Evolutionary conservation across 2,113 vertebrate genomes (phyloP), one percentile per base, ranked within the genome.

Genomic region (Hippopotamus amphibius): DNA sequence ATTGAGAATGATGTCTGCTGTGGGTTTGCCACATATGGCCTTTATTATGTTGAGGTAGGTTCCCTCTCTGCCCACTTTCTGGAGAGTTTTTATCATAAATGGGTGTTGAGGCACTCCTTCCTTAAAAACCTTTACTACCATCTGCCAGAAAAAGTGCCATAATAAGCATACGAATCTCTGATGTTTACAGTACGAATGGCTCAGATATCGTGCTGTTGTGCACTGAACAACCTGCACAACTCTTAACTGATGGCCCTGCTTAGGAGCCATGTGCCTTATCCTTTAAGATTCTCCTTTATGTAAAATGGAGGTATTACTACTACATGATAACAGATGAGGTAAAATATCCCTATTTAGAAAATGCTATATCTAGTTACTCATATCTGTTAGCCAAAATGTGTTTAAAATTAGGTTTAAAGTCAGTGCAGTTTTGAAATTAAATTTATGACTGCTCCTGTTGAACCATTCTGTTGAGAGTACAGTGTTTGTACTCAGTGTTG

Each of bases 361-460:
- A n/a, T 91, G 55, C 57, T 90, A 11, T 82, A 65, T 85, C 50
- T 30, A 79, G 26, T 77, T 95, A 80, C 61, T 93, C 46, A 65
- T 77, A 63, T 57, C 22, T 71, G 22, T 65, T 90, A 81, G 33
- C 30, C 79, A 72, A 96, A 96, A 33, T 97, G 15, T 96, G 53
- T 90, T 93, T 96, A 93, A 92, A 95, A 22, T 79, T 93, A 69
- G 85, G 30, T 24, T 95, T 88, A 89, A 77, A 89, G 21, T 92
- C 55, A 89, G 0, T 93, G 66, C 6, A 68, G 37, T 96, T 96
- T 96, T 85, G 14, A 88, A 90, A 71, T 95, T 92, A 96, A 94
- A 61, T 72, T 74, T 90, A 57, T 90, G 63, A 48, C 69, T 88
- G 19, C 2, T 83, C 24, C 22, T 88, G n/a, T 88, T 93, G 61